phyloP scores from a whole-genome alignment of 2,797 vertebrate genomes.

The Manis crassicaudata region DNA sequence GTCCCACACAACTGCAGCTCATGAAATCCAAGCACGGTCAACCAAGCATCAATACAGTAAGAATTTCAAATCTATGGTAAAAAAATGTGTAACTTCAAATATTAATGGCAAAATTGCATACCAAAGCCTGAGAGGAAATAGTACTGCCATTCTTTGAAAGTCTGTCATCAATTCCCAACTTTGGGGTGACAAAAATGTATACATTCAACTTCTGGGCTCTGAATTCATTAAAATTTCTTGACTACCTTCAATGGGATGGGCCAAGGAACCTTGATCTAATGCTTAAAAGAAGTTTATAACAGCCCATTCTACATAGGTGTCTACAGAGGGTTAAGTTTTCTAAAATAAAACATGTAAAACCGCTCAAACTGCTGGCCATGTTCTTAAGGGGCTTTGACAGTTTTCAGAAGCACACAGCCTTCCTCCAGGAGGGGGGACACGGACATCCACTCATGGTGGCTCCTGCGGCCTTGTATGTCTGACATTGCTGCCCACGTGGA shows the following conservation, averaged over 20 bases:
- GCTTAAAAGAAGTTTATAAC: not conserved
- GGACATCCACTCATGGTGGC: fast-evolving
- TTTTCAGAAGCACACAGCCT: not conserved
- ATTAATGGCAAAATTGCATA: not conserved
- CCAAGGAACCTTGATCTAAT: not conserved
- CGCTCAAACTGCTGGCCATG: not conserved
- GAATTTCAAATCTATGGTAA: not conserved
- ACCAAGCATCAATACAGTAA: not conserved
- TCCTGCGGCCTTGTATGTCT: not conserved
- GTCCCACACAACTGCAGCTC: too few species aligned
- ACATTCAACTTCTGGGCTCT: not conserved
- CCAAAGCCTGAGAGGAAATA: too few species aligned
- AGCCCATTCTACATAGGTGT: fast-evolving
- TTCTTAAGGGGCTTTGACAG: too few species aligned
- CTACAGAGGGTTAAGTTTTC: not conserved
- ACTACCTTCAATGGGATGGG: not conserved
- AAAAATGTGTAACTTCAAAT: not conserved
- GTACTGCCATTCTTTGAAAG: not conserved
- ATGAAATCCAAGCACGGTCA: not conserved
- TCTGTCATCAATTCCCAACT: not conserved
- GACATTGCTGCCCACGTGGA: not conserved
- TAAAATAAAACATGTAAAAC: not conserved
- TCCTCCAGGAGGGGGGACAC: not conserved
- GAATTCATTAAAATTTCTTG: not conserved
- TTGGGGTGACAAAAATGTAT: not conserved